Percentiles rank a stretch among this genome's conserved stretches.
Conservation (phyloP, 2,113 vertebrate species). For the Brachirus orientalis region DNA sequence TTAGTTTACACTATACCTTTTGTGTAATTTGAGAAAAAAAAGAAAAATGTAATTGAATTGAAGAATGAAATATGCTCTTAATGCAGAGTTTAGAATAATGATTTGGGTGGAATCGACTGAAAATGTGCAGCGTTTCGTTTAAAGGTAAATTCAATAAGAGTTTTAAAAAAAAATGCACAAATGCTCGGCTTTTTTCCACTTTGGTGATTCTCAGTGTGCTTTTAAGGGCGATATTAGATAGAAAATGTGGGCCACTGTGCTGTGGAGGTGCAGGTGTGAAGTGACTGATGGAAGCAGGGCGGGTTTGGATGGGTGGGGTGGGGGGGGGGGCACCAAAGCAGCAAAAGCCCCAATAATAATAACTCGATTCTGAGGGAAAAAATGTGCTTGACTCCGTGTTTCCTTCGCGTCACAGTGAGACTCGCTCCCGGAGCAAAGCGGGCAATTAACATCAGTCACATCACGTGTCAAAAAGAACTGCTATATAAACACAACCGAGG, state of each 20-base stretch:
- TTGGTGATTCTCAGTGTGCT: not conserved
- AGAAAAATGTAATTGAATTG: constrained; percentile 10
- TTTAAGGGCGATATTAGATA: constrained; percentile 5
- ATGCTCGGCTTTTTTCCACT: not conserved
- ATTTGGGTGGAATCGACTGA: constrained; percentile 1
- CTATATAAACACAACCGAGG: constrained; percentile 70
- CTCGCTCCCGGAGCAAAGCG: constrained; percentile 15
- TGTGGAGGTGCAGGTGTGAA: constrained; percentile 10
- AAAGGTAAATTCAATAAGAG: not conserved
- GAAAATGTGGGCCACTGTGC: constrained; percentile 25
- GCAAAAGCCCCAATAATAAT: not conserved
- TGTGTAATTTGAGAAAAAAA: too few species aligned
- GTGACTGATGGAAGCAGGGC: constrained; percentile 63
- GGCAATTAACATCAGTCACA: constrained; percentile 79
- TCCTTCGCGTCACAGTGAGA: constrained; percentile 3
- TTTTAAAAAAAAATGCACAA: too few species aligned
- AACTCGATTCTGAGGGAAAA: constrained; percentile 39
- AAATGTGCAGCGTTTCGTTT: not conserved
- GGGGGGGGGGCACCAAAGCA: not conserved
- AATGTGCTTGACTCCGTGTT: constrained; percentile 70
- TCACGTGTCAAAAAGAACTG: constrained; percentile 68
- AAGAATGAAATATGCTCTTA: constrained; percentile 10
- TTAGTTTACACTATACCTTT: too few species aligned
- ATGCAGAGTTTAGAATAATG: constrained; percentile 16
- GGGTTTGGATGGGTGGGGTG: too few species aligned